Evolutionary conservation across 2,113 vertebrate species (phyloP).

Genomic region (Limnothrissa miodon): DNA sequence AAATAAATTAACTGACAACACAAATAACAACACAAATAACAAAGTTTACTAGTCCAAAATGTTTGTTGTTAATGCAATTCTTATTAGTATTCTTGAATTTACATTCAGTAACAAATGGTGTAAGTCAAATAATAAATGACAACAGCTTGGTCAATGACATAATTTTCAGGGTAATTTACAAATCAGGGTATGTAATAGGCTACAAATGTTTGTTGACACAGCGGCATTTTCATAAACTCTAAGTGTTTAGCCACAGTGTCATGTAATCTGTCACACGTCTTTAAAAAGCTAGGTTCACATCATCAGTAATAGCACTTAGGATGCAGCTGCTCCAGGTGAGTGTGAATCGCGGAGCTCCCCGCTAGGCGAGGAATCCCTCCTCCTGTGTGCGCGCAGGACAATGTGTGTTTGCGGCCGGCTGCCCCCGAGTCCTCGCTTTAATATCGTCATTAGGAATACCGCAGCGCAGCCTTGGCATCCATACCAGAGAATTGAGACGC

Average conservation of each 20-base stretch:
- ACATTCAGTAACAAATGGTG: neutral
- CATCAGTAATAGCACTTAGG: neutral
- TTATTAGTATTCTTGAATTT: neutral
- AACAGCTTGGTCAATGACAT: neutral
- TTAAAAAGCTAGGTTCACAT: neutral
- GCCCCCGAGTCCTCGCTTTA: conserved; percentile 27
- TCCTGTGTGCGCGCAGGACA: conserved; percentile 13
- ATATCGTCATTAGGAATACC: conserved; percentile 35
- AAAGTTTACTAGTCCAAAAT: neutral
- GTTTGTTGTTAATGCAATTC: neutral
- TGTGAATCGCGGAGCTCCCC: neutral
- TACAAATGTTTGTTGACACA: neutral
- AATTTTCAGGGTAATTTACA: neutral
- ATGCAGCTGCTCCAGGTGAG: neutral
- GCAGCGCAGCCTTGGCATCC: conserved; percentile 33
- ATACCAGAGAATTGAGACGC: conserved; percentile 21
- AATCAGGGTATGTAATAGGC: no score
- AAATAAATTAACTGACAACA: neutral
- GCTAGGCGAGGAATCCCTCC: neutral
- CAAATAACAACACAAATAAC: neutral
- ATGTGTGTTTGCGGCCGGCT: neutral
- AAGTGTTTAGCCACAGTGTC: neutral
- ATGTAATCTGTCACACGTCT: neutral
- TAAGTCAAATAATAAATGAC: neutral
- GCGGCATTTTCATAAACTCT: no score